phyloP scores from a whole-genome alignment of 2,113 vertebrate species.

The Plecturocebus donacophilus region DNA sequence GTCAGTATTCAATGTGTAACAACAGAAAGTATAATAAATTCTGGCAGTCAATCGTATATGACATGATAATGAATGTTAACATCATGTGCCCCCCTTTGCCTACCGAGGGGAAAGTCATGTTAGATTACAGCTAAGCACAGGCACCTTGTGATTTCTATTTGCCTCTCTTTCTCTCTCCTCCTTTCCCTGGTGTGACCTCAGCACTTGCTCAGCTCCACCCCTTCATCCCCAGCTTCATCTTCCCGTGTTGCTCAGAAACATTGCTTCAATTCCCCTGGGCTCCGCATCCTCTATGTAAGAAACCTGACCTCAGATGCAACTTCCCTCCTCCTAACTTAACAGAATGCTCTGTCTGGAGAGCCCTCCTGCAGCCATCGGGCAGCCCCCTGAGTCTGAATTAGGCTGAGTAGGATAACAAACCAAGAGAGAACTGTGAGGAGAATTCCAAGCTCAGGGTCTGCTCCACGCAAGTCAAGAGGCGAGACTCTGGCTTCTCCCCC shows the following conservation, averaged over 20 bases:
- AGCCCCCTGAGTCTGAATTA: neutral
- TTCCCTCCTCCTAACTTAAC: neutral
- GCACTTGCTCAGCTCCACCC: neutral
- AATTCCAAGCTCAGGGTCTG: neutral
- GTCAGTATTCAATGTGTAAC: slow-evolving; percentile 73
- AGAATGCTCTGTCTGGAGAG: neutral
- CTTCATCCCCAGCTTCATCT: neutral
- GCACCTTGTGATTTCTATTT: slow-evolving; percentile 58
- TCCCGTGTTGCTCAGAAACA: neutral
- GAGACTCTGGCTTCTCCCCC: neutral
- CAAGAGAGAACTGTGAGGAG: neutral
- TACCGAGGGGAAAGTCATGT: slow-evolving; percentile 84
- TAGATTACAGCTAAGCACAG: slow-evolving; percentile 83
- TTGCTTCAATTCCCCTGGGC: neutral
- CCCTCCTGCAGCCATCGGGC: neutral
- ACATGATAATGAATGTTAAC: slow-evolving; percentile 87
- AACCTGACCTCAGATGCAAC: neutral
- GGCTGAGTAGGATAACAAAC: neutral
- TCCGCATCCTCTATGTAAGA: neutral
- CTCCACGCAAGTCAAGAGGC: neutral
- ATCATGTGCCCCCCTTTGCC: slow-evolving; percentile 79
- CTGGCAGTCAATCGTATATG: slow-evolving; percentile 85
- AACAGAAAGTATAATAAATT: slow-evolving; percentile 78
- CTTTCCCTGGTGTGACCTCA: neutral
- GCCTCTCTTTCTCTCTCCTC: slow-evolving; percentile 32